phyloP scores from a whole-genome alignment of 2,797 vertebrate species.

The Carapus acus region DNA sequence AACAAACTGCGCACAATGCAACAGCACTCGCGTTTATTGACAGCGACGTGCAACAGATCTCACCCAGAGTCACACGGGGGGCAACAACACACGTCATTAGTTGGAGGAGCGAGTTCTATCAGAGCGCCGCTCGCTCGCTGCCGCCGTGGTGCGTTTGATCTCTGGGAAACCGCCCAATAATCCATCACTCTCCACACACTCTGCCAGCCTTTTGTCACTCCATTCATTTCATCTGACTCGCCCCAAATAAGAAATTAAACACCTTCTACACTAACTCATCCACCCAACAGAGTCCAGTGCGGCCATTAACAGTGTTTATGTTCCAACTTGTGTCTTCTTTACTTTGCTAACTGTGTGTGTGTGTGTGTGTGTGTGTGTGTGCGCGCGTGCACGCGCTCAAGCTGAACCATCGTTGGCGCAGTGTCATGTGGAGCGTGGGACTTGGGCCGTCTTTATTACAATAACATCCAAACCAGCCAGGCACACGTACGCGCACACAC shows the following conservation, averaged over 20 bases:
- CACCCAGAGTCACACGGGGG: not conserved
- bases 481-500: slow-evolving; percentile 9
- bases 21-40: no score
- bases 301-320: slow-evolving; percentile 18
- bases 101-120: not conserved
- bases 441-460: slow-evolving; percentile 38
- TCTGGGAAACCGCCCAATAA: slow-evolving; percentile 45
- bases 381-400: slow-evolving; percentile 13
- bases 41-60: no score
- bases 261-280: slow-evolving; percentile 47
- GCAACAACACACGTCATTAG: not conserved
- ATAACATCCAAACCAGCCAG: slow-evolving; percentile 46
- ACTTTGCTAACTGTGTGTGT: slow-evolving; percentile 5
- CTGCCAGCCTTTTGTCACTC: slow-evolving; percentile 38
- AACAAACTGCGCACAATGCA: no score
- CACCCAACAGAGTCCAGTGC: slow-evolving; percentile 22
- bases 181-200: slow-evolving; percentile 44
- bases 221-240: slow-evolving; percentile 32
- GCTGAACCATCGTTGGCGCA: slow-evolving; percentile 36
- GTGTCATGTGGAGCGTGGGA: slow-evolving; percentile 58
- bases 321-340: not conserved
- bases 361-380: slow-evolving; percentile 16
- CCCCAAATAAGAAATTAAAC: slow-evolving; percentile 45
- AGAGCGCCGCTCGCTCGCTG: not conserved
- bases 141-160: slow-evolving; percentile 6